Evolutionary conservation across 2,888 invertebrate species (phyloP).

Genomic region (Elegia similella): DNA sequence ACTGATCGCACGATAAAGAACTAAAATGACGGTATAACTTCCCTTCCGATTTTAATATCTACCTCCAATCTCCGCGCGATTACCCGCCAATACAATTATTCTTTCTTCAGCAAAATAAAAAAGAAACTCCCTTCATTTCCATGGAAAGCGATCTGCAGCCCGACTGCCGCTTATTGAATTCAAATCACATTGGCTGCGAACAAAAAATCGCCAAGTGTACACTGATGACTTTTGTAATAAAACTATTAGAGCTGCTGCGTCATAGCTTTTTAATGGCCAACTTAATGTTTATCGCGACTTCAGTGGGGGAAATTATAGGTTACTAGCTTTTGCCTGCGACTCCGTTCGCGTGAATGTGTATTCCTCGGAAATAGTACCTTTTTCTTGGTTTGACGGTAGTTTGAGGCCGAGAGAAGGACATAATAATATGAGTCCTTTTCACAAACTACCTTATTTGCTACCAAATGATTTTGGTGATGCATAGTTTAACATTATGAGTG

Average conservation of each 20-base stretch:
- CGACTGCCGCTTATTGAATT: slow-evolving; percentile 69
- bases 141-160: slow-evolving; percentile 58
- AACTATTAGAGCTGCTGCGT: not conserved
- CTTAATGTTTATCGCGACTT: too few relatives aligned
- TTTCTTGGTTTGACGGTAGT: too few relatives aligned
- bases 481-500: too few relatives aligned
- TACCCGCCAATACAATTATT: slow-evolving; percentile 57
- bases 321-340: too few relatives aligned
- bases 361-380: too few relatives aligned
- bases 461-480: too few relatives aligned
- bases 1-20: slow-evolving; percentile 23
- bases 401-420: too few relatives aligned
- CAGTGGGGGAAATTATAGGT: too few relatives aligned
- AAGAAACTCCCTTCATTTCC: slow-evolving; percentile 59
- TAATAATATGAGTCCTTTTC: too few relatives aligned
- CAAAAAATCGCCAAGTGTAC: slow-evolving; percentile 41
- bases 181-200: slow-evolving; percentile 56
- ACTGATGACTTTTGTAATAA: slow-evolving; percentile 9
- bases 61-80: slow-evolving; percentile 49
- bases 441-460: too few relatives aligned
- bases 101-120: slow-evolving; percentile 48
- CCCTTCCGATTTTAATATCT: slow-evolving; percentile 46
- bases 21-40: slow-evolving; percentile 32
- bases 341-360: too few relatives aligned
- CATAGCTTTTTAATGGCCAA: not conserved